Conservation (phyloP, 1,140 invertebrate species). For the Euwallacea similis region DNA sequence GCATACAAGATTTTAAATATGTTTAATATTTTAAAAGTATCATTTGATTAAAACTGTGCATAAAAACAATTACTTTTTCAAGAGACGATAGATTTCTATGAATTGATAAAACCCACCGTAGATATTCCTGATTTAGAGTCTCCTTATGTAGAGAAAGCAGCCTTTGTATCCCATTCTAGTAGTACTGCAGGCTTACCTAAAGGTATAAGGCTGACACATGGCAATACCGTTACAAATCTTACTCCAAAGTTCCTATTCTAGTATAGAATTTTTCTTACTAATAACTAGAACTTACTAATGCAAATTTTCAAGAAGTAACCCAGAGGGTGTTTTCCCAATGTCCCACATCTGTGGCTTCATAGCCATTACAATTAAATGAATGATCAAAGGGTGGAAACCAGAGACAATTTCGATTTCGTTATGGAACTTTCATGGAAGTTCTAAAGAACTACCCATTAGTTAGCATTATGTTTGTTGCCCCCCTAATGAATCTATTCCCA, state of each 20-base stretch:
- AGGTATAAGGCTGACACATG: conserved; percentile 80
- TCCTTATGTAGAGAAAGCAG: conserved; percentile 55
- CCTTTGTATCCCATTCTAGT: conserved; percentile 71
- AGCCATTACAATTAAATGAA: conserved; percentile 58
- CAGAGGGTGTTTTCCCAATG: conserved; percentile 74
- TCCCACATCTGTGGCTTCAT: conserved; percentile 84
- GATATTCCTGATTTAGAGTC: conserved; percentile 54
- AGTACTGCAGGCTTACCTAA: conserved; percentile 91
- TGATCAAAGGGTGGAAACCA: conserved; percentile 67
- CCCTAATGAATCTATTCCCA: conserved; percentile 70
- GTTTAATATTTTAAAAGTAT: too few species aligned
- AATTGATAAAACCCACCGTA: conserved; percentile 55
- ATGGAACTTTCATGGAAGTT: conserved; percentile 62
- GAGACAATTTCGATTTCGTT: conserved; percentile 75
- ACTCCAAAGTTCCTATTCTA: conserved; percentile 42
- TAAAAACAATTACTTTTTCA: conserved; percentile 53
- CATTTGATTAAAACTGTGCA: too few species aligned
- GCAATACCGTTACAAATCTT: conserved; percentile 61
- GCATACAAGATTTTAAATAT: too few species aligned
- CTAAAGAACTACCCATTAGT: conserved; percentile 62
- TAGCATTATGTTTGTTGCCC: conserved; percentile 62
- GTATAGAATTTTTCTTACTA: conserved; percentile 21
- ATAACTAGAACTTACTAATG: background rate
- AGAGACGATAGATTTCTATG: conserved; percentile 61
- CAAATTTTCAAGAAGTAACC: conserved; percentile 53